Conservation (phyloP, 2,888 invertebrate species). For the Therioaphis trifolii region DNA sequence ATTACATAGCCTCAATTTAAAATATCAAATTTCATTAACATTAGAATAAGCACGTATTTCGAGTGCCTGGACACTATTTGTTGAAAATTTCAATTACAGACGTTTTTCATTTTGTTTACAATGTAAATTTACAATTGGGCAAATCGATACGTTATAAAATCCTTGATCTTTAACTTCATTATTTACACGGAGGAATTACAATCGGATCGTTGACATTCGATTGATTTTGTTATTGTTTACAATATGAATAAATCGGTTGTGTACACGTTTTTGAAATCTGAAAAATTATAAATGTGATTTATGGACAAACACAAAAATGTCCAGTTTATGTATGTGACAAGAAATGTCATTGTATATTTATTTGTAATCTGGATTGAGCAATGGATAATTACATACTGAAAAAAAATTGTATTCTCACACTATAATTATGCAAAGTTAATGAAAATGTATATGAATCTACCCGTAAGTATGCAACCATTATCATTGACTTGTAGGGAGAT, state of each 20-base stretch:
- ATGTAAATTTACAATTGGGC: neutral
- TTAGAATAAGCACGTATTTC: neutral
- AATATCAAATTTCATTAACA: neutral
- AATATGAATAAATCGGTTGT: neutral
- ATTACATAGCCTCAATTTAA: too few relatives aligned
- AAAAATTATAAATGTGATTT: too few relatives aligned
- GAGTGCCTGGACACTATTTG: neutral
- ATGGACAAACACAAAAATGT: neutral
- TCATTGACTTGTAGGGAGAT: too few relatives aligned
- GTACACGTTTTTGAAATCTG: neutral
- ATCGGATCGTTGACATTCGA: neutral
- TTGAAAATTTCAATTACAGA: constrained; percentile 9
- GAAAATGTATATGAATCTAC: too few relatives aligned
- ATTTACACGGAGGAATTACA: neutral
- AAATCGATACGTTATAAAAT: neutral
- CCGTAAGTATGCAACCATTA: too few relatives aligned
- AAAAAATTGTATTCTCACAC: too few relatives aligned
- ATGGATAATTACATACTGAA: too few relatives aligned
- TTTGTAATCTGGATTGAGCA: too few relatives aligned
- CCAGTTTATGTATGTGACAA: too few relatives aligned
- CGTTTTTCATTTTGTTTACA: neutral
- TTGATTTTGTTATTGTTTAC: constrained; percentile 36
- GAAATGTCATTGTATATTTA: too few relatives aligned
- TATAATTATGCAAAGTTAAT: too few relatives aligned
- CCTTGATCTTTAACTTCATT: constrained; percentile 22